These are phyloP conservation scores for Selene dorsalis DNA, from an alignment of 2,797 vertebrate species.

Conservation along the genomic window DNA sequence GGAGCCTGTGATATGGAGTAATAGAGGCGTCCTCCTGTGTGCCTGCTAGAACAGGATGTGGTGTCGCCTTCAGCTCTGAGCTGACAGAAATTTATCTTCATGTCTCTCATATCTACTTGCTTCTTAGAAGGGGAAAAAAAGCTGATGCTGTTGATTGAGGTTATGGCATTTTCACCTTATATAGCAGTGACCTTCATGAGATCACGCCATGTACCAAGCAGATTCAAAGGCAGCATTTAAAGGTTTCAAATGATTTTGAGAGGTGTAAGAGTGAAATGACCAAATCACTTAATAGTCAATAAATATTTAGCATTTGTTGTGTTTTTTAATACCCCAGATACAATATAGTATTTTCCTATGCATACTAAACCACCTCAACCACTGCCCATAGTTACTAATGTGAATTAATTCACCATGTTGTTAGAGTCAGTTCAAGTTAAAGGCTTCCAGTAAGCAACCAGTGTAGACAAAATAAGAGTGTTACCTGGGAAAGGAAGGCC, in stretches of 20 bases:
- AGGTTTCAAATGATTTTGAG: background rate
- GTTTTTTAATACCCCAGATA: background rate
- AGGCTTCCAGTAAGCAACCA: too few species aligned
- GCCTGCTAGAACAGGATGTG: constrained; percentile 83
- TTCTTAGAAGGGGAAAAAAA: constrained; percentile 34
- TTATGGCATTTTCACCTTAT: constrained; percentile 46
- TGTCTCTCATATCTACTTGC: constrained; percentile 51
- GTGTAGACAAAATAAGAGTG: background rate
- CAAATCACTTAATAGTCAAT: background rate
- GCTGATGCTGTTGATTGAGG: constrained; percentile 24
- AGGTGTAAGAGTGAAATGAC: background rate
- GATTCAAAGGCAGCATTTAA: background rate
- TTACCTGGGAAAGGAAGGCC: constrained; percentile 92
- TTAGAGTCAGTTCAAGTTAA: too few species aligned
- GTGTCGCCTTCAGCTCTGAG: constrained; percentile 63
- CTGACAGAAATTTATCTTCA: constrained; percentile 38
- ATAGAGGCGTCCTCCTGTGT: constrained; percentile 54
- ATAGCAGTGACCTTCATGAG: constrained; percentile 29
- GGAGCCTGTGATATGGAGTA: constrained; percentile 63
- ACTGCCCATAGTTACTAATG: background rate
- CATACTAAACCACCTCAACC: background rate
- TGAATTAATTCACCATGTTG: background rate
- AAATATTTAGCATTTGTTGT: background rate
- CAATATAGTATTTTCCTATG: too few species aligned
- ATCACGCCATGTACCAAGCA: background rate